Evolutionary conservation across 2,888 invertebrate species (phyloP).

Genomic region (Watsonalla cultraria): DNA sequence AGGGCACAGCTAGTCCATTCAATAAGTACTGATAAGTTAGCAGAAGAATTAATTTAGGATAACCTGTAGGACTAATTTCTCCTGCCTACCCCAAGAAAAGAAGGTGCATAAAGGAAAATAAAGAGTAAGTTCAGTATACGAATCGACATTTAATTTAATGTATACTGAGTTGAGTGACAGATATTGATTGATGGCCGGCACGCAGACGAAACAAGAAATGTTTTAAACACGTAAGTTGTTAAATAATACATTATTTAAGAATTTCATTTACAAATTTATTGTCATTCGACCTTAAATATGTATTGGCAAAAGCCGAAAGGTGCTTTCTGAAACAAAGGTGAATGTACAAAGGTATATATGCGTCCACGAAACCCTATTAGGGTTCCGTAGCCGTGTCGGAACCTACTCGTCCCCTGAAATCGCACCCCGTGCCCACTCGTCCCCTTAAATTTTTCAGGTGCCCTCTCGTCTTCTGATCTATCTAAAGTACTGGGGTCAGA

Average conservation of each 20-base stretch:
- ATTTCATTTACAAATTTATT: constrained; percentile 44
- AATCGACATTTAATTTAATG: constrained; percentile 20
- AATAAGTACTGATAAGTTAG: too few relatives aligned
- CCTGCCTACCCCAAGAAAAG: too few relatives aligned
- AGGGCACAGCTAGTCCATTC: too few relatives aligned
- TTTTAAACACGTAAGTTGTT: constrained; percentile 14
- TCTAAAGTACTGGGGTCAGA: too few relatives aligned
- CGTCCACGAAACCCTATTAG: constrained; percentile 3
- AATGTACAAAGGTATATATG: constrained; percentile 17
- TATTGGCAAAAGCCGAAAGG: constrained; percentile 42
- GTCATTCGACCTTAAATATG: constrained; percentile 36
- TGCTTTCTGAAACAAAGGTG: constrained; percentile 42
- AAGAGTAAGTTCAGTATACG: constrained; percentile 3
- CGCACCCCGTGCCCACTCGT: too few relatives aligned
- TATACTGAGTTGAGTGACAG: constrained; percentile 19
- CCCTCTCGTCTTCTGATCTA: too few relatives aligned
- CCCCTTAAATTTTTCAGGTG: too few relatives aligned
- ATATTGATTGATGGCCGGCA: constrained; percentile 14
- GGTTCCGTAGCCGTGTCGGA: too few relatives aligned
- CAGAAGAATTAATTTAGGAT: too few relatives aligned
- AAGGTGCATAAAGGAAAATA: too few relatives aligned
- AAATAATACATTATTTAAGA: constrained; percentile 15
- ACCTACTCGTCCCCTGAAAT: too few relatives aligned
- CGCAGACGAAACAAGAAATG: background rate
- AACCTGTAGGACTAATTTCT: too few relatives aligned